Evolutionary conservation across 1,140 invertebrate genomes (phyloP).

Genomic region (Paraescarpia echinospica): DNA sequence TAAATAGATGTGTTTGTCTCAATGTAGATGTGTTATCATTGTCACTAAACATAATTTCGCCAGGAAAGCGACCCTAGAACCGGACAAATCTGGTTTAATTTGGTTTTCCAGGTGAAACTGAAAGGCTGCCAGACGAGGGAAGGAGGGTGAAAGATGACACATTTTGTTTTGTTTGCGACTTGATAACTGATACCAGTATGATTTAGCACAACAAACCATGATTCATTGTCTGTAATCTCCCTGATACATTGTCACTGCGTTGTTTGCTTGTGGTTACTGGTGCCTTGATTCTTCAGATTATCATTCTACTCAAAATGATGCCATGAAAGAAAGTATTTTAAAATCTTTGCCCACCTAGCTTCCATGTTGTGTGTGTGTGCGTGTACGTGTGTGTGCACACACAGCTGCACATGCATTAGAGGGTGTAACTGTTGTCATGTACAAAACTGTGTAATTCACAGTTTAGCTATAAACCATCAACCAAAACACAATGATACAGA

Average conservation of each 20-base stretch:
- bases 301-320: not conserved
- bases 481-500: no score
- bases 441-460: no score
- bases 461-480: no score
- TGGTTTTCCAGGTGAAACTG: not conserved
- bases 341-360: not conserved
- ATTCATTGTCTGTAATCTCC: not conserved
- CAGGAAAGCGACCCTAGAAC: not conserved
- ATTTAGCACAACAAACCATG: not conserved
- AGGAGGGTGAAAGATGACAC: not conserved
- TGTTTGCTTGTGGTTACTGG: no score
- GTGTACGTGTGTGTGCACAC: not conserved
- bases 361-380: not conserved
- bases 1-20: not conserved
- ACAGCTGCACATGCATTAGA: not conserved
- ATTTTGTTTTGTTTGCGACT: not conserved
- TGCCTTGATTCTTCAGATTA: no score
- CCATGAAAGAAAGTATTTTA: not conserved
- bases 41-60: not conserved
- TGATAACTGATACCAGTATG: not conserved
- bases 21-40: not conserved
- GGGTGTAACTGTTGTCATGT: no score
- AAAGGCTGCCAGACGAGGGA: not conserved
- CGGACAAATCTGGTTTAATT: not conserved
- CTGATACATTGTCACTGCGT: no score